Percentiles rank a stretch among this genome's conserved stretches.
phyloP scores from a whole-genome alignment of 2,113 vertebrate species.

The Brienomyrus longianalis region DNA sequence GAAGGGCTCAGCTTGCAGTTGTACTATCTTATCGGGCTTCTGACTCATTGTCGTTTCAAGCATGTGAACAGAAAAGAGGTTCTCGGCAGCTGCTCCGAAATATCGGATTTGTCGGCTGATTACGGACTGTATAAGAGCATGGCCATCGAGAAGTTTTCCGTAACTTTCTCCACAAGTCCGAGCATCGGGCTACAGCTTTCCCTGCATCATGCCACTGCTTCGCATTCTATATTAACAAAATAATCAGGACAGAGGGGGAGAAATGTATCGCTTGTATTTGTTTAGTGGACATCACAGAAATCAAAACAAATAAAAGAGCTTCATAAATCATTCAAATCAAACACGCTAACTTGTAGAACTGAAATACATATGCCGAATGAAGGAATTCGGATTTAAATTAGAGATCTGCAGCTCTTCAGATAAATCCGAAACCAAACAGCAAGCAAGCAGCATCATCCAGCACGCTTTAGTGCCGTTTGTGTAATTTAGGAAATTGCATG shows the following conservation, averaged over 20 bases:
- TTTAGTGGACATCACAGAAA: not conserved
- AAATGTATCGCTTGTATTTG: not conserved
- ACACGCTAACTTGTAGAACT: not conserved
- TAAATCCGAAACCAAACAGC: not conserved
- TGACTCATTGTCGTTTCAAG: not conserved
- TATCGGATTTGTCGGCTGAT: not conserved
- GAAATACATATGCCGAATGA: not conserved
- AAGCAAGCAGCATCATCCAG: constrained; percentile 14
- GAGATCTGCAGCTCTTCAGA: not conserved
- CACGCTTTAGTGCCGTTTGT: not conserved
- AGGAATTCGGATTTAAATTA: not conserved
- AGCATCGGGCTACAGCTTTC: not conserved
- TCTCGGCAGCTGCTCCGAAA: not conserved
- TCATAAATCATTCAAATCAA: not conserved
- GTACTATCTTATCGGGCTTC: not conserved
- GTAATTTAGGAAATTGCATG: not conserved
- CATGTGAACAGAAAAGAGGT: not conserved
- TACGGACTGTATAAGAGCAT: not conserved
- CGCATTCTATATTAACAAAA: not conserved
- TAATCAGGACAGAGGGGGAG: not conserved
- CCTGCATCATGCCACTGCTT: not conserved
- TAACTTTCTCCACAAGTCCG: not conserved
- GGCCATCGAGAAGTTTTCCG: not conserved
- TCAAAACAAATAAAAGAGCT: not conserved
- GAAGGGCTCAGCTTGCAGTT: not conserved